These are phyloP conservation scores for Erebia ligea DNA, from an alignment of 2,888 invertebrate genomes.

Conservation along the genomic window DNA sequence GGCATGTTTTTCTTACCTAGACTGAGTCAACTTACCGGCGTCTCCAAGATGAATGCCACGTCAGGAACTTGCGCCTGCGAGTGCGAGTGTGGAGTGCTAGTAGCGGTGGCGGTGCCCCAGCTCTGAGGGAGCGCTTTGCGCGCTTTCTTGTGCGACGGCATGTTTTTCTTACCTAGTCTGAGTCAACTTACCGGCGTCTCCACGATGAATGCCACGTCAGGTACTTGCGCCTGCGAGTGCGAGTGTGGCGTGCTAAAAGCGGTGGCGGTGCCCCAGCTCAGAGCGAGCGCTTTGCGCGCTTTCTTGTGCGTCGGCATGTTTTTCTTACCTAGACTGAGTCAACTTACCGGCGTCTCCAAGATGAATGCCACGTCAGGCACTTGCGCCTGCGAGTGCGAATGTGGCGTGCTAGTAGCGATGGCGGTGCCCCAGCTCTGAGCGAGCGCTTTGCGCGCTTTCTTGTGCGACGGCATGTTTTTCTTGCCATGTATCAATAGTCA, in stretches of 20 bases:
- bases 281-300: constrained; percentile 73
- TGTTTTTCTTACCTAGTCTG: no score
- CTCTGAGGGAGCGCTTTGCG: no score
- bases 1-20: no score
- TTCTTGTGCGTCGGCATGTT: constrained; percentile 87
- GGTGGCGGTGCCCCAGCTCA: constrained; percentile 83
- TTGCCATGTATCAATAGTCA: neutral
- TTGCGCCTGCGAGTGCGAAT: constrained; percentile 26
- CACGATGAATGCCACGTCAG: constrained; percentile 87
- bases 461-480: constrained; percentile 64
- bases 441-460: constrained; percentile 89
- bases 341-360: constrained; percentile 89
- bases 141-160: no score
- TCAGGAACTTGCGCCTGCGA: no score
- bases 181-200: constrained; percentile 74
- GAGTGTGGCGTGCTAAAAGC: constrained; percentile 51
- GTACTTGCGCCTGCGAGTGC: constrained; percentile 54
- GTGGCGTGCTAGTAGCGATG: no score
- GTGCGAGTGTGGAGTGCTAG: no score
- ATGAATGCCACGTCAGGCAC: constrained; percentile 88
- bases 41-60: no score
- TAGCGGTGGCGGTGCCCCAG: no score
- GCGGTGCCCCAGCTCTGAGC: no score
- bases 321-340: constrained; percentile 81
- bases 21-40: no score